These are phyloP conservation scores for Apodemus speciosus DNA, from an alignment of 2,113 vertebrate species.

Conservation along the genomic window DNA sequence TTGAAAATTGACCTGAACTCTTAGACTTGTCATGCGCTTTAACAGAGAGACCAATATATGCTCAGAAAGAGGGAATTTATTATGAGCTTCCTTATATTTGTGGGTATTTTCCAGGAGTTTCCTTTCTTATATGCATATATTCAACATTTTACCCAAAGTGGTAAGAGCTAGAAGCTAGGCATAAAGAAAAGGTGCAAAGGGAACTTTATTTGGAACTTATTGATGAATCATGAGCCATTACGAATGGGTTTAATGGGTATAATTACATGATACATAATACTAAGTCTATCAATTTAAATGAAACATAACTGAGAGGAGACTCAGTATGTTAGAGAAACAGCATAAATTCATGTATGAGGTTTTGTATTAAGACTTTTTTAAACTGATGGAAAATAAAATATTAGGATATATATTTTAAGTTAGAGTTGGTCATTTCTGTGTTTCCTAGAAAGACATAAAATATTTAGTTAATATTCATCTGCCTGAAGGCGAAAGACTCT, in stretches of 20 bases:
- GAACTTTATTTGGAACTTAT: not conserved
- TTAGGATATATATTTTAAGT: not conserved
- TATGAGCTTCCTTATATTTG: not conserved
- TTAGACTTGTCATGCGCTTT: not conserved
- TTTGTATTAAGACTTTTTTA: constrained; percentile 22
- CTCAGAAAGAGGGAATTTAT: not conserved
- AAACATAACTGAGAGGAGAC: not conserved
- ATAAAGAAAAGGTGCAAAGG: not conserved
- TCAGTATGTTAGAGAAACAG: not conserved
- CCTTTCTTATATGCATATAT: not conserved
- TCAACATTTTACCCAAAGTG: not conserved
- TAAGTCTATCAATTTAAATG: constrained; percentile 32
- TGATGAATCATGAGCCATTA: not conserved
- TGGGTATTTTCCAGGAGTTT: not conserved
- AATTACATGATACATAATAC: not conserved
- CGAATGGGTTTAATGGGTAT: not conserved
- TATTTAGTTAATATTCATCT: not conserved
- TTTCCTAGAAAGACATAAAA: not conserved
- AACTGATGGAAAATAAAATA: not conserved
- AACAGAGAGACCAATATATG: not conserved
- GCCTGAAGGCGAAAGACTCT: not conserved
- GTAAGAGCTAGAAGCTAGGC: not conserved
- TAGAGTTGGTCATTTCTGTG: not conserved
- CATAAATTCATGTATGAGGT: not conserved
- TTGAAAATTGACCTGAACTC: not conserved